Evolutionary conservation across 2,113 vertebrate genomes (phyloP).

Genomic region (Hylia prasina): DNA sequence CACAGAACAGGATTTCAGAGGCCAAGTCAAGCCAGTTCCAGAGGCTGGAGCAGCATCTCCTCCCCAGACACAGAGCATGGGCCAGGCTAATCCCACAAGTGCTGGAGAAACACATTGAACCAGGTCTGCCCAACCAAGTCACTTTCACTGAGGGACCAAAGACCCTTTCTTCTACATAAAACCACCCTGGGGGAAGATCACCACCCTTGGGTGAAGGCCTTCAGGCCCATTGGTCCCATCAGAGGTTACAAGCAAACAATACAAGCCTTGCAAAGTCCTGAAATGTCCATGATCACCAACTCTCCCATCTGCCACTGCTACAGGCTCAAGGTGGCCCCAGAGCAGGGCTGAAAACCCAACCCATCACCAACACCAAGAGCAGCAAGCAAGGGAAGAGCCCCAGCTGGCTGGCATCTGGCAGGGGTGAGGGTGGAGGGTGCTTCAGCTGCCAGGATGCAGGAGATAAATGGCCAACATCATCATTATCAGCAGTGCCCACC

Average conservation of each 20-base stretch:
- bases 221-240: not conserved
- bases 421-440: not conserved
- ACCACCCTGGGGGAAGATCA: not conserved
- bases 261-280: not conserved
- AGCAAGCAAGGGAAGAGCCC: not conserved
- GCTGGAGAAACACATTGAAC: not conserved
- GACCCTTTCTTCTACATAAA: not conserved
- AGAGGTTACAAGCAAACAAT: not conserved
- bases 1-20: not conserved
- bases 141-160: not conserved
- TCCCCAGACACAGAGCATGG: not conserved
- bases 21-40: not conserved
- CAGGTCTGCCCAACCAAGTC: not conserved
- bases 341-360: not conserved
- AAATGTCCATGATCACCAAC: not conserved
- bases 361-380: accelerated
- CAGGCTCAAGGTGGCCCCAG: not conserved
- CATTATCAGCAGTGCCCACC: not conserved
- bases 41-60: not conserved
- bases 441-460: not conserved
- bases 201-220: not conserved
- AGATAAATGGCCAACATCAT: not conserved
- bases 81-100: not conserved
- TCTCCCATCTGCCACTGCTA: not conserved
- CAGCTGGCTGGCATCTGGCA: not conserved